Evolutionary conservation across 2,113 vertebrate species (phyloP).

Genomic region (Sclerurus mexicanus): DNA sequence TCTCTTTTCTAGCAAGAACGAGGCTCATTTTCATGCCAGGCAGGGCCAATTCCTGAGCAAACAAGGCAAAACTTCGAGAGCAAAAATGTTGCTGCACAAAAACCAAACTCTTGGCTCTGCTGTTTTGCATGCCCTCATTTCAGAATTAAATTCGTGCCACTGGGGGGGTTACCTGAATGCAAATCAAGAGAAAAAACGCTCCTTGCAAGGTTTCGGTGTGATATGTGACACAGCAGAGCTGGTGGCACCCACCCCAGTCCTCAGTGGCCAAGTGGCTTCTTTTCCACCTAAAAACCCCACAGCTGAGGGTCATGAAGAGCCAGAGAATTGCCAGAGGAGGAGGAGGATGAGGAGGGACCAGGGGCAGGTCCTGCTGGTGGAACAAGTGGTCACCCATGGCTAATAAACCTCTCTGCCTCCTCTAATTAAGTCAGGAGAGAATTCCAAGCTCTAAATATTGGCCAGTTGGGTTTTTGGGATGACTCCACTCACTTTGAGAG

Average conservation of each 20-base stretch:
- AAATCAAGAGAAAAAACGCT: not conserved
- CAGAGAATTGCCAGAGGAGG: not conserved
- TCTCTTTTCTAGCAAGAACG: not conserved
- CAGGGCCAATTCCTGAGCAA: not conserved
- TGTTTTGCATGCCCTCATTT: not conserved
- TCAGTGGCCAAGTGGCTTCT: not conserved
- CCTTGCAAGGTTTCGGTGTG: not conserved
- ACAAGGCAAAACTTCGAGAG: not conserved
- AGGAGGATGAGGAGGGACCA: not conserved
- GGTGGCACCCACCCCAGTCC: rapidly evolving
- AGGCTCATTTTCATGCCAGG: not conserved
- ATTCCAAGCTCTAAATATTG: not conserved
- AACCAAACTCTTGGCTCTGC: not conserved
- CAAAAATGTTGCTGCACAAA: not conserved
- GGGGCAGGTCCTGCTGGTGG: not conserved
- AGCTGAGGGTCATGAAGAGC: not conserved
- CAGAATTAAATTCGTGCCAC: not conserved
- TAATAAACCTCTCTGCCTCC: not conserved
- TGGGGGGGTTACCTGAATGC: not conserved
- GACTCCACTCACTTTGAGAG: rapidly evolving
- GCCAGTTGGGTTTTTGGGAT: not conserved
- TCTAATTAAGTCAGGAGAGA: not conserved
- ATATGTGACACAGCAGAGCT: rapidly evolving
- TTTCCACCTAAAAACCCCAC: not conserved
- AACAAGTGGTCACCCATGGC: not conserved